Percentiles rank a stretch among this genome's conserved stretches.
These are phyloP conservation scores for Nomada hirtipes DNA, from an alignment of 2,888 invertebrate species.

Conservation along the genomic window DNA sequence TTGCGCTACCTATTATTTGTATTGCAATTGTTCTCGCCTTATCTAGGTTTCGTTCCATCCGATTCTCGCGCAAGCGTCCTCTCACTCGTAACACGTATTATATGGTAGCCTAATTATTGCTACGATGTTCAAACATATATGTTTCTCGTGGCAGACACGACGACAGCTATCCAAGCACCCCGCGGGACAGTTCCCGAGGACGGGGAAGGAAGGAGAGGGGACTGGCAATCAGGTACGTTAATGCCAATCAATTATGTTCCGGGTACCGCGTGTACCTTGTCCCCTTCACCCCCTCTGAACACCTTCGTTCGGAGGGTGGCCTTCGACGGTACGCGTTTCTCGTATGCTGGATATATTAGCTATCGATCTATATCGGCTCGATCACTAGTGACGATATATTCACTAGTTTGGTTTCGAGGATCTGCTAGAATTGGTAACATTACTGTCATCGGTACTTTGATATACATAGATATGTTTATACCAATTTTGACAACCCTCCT, in stretches of 20 bases:
- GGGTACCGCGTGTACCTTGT: conserved; percentile 62
- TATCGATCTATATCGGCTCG: conserved; percentile 71
- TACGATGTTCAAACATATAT: conserved; percentile 67
- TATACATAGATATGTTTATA: not conserved
- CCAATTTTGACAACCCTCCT: not conserved
- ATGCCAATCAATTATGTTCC: conserved; percentile 84
- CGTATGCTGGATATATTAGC: conserved; percentile 71
- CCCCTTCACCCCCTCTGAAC: conserved; percentile 14
- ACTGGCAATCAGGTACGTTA: conserved; percentile 82
- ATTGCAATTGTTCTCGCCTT: no score
- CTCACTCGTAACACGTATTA: conserved; percentile 30
- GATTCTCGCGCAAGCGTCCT: no score
- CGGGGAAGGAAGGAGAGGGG: conserved; percentile 45
- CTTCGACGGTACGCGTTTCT: conserved; percentile 73
- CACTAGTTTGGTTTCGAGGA: not conserved
- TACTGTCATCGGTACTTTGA: conserved; percentile 29
- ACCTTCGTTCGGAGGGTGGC: conserved; percentile 59
- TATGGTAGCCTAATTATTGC: conserved; percentile 72
- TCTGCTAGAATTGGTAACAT: conserved; percentile 14
- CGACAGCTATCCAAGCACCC: conserved; percentile 68
- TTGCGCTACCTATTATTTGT: no score
- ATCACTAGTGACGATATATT: conserved; percentile 24
- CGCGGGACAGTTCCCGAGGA: conserved; percentile 65
- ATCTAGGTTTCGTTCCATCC: no score
- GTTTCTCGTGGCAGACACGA: conserved; percentile 27